Percentiles rank a stretch among this genome's conserved stretches.
Evolutionary conservation across 1,140 invertebrate genomes (phyloP).

Genomic region (Drosophila parabipectinata): DNA sequence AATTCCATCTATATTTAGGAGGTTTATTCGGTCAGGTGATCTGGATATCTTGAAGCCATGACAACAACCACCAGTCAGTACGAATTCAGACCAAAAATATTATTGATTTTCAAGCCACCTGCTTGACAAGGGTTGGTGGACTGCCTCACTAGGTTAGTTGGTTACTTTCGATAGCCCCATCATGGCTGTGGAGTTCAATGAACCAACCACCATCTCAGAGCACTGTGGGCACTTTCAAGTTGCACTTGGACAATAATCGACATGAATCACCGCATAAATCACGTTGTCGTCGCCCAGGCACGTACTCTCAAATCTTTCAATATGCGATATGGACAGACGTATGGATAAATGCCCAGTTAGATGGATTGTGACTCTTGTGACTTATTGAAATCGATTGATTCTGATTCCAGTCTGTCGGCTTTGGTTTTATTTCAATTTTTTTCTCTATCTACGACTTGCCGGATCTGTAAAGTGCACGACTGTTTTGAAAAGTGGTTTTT

Average conservation of each 20-base stretch:
- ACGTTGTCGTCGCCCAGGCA: constrained; percentile 52
- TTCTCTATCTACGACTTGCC: constrained; percentile 16
- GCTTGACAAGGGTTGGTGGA: constrained; percentile 18
- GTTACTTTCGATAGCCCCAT: constrained; percentile 13
- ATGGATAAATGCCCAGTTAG: constrained; percentile 15
- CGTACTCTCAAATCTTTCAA: constrained; percentile 54
- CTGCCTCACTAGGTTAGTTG: constrained; percentile 54
- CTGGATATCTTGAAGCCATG: constrained; percentile 7
- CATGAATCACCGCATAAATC: constrained; percentile 67
- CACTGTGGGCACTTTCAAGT: constrained; percentile 5
- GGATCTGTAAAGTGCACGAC: constrained; percentile 57
- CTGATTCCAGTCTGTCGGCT: constrained; percentile 37
- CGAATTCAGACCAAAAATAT: constrained; percentile 23
- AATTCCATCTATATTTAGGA: constrained; percentile 3
- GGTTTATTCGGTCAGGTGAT: constrained; percentile 26
- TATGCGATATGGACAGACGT: constrained; percentile 16
- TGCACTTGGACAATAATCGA: constrained; percentile 23
- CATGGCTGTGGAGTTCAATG: constrained; percentile 51
- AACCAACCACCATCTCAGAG: constrained; percentile 29
- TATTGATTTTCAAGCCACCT: constrained; percentile 45
- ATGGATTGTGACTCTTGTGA: constrained; percentile 30
- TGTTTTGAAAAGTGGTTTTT: constrained; percentile 69
- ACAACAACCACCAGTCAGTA: constrained; percentile 15
- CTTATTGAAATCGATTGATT: constrained; percentile 70
- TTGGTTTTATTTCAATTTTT: not conserved